A percentile compares a stretch with the other conserved stretches of the same genome.
These are phyloP conservation scores for Ophion costatus DNA, from an alignment of 2,888 invertebrate species.

Conservation along the genomic window DNA sequence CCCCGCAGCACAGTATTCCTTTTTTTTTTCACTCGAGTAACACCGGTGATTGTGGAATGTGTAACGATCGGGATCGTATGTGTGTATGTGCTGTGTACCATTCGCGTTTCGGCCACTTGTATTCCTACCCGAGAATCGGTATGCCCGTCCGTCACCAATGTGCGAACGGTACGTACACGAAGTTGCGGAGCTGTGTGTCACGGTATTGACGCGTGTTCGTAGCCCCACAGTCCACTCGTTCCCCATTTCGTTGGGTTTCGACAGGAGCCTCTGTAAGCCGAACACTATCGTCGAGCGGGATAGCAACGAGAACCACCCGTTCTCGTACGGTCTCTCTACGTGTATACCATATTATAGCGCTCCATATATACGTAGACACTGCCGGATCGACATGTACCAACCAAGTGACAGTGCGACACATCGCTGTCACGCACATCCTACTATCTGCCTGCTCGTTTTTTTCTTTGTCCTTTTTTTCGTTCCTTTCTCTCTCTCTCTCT, in stretches of 20 bases:
- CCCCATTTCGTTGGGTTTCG: constrained; percentile 60
- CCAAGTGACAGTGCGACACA: constrained; percentile 79
- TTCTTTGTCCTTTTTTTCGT: constrained; percentile 19
- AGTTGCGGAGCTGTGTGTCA: constrained; percentile 27
- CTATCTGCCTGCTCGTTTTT: constrained; percentile 21
- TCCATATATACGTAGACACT: constrained; percentile 73
- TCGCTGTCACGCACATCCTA: constrained; percentile 68
- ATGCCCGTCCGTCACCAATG: constrained; percentile 63
- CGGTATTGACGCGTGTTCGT: constrained; percentile 47
- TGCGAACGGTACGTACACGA: not conserved
- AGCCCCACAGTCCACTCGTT: constrained; percentile 19
- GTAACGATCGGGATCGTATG: constrained; percentile 39
- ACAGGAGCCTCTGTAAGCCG: constrained; percentile 59
- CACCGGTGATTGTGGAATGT: constrained; percentile 65
- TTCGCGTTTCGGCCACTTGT: constrained; percentile 56
- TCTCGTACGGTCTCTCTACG: constrained; percentile 64
- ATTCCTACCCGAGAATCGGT: constrained; percentile 57
- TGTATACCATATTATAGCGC: constrained; percentile 78
- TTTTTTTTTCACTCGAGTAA: constrained; percentile 58
- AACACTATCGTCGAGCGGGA: constrained; percentile 58
- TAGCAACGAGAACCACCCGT: constrained; percentile 57
- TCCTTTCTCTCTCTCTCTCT: constrained; percentile 57
- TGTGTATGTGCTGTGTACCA: constrained; percentile 26
- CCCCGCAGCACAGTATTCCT: constrained; percentile 13
- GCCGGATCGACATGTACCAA: constrained; percentile 76